These are phyloP conservation scores for Pempheris klunzingeri DNA, from an alignment of 2,797 vertebrate genomes.

Conservation along the genomic window DNA sequence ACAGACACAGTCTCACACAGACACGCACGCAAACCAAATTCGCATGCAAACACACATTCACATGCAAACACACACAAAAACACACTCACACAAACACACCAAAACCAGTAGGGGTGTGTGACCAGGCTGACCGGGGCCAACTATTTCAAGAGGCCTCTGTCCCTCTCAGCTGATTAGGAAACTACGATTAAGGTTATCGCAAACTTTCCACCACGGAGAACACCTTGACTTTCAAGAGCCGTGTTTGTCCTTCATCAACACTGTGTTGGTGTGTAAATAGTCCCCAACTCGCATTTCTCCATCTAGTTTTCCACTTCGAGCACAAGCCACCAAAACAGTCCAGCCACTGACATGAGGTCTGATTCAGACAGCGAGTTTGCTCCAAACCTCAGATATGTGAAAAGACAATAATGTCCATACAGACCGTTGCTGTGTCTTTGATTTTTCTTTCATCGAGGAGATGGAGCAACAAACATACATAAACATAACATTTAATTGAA, in stretches of 20 bases:
- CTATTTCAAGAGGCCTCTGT: conserved; percentile 70
- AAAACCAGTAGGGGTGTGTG: conserved; percentile 64
- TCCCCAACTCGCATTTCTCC: conserved; percentile 43
- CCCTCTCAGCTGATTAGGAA: conserved; percentile 73
- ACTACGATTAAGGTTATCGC: conserved; percentile 78
- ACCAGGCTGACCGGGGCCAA: conserved; percentile 49
- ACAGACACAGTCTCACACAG: conserved; percentile 31
- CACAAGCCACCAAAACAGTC: conserved; percentile 27
- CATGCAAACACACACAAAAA: conserved; percentile 48
- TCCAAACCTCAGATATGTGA: conserved; percentile 9
- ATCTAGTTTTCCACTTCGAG: conserved; percentile 69
- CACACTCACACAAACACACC: conserved; percentile 57
- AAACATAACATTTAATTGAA: background rate
- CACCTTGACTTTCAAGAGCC: conserved; percentile 80
- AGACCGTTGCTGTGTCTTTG: background rate
- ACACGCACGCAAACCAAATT: conserved; percentile 8
- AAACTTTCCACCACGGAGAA: conserved; percentile 78
- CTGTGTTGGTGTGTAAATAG: conserved; percentile 70
- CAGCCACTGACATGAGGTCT: background rate
- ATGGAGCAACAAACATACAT: background rate
- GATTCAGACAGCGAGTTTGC: conserved; percentile 9
- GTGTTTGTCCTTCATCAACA: conserved; percentile 74
- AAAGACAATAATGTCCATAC: conserved; percentile 7
- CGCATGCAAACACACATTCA: background rate
- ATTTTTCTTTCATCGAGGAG: background rate